Base-by-base conservation (phyloP, 2,113 vertebrate species). In the Cyprinodon tularosa region DNA sequence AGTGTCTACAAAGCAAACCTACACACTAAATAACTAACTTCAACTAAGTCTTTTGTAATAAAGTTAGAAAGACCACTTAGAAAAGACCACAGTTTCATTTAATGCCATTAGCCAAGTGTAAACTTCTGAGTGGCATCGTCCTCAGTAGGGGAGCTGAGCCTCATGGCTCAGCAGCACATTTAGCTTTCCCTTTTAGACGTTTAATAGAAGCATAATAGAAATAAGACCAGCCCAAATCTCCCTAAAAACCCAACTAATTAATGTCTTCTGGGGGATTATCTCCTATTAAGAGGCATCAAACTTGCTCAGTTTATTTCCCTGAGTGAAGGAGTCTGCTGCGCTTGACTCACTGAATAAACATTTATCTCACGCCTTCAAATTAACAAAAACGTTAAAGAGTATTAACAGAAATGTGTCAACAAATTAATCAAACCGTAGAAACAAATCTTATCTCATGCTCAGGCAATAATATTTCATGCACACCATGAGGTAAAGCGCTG, bases 381-480 rank as follows among this genome's bases (percentile, higher is more conserved):
- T 9, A n/a, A 57, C 50, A 15, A 57, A 57, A 57, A 57, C 20
- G 7, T n/a, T 57, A 9, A 57, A 57, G 20, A 20, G 50, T 57
- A n/a, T 57, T 57, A 57, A 53, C 50, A 53, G 20, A 57, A 57
- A 57, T 57, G 50, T 20, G 17, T 8, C 17, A 20, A n/a, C 20
- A 57, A 57, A 57, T 57, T 57, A 57, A 57, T n/a, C 50, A n/a
- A n/a, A n/a, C 50, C 8, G 50, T n/a, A 20, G 50, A 57, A 57
- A 57, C 50, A 57, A 57, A 57, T 57, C 50, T 57, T 57, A n/a
- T 57, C 50, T 57, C 50, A n/a, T 57, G 50, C 50, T 57, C 50
- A 57, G 50, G 50, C 50, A 57, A 57, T 57, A 57, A 20, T n/a
- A 57, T 57, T 57, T 57, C 50, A 57, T 7, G 50, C 50, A 8